Percentiles rank a stretch among this genome's conserved stretches.
Conservation (phyloP, 2,888 invertebrate species). For the Ochropleura plecta region DNA sequence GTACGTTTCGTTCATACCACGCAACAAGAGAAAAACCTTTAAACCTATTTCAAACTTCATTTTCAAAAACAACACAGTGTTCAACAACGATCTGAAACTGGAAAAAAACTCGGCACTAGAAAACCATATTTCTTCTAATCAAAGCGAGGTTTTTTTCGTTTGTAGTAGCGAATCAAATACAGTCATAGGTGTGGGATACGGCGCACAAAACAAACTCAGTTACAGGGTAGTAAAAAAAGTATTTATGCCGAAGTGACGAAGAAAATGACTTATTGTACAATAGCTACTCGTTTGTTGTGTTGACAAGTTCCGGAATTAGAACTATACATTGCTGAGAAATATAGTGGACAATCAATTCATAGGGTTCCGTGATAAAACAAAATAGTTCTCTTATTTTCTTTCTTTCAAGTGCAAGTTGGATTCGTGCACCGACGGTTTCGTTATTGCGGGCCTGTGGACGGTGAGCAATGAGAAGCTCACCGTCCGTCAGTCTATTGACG, state of each 20-base stretch:
- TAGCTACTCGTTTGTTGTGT: constrained; percentile 4
- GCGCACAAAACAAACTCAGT: constrained; percentile 42
- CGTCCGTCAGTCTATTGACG: too few relatives aligned
- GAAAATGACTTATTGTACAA: constrained; percentile 38
- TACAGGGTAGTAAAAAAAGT: constrained; percentile 23
- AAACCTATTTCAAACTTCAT: neutral
- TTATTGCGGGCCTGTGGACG: too few relatives aligned
- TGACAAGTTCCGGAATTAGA: constrained; percentile 1
- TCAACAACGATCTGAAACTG: constrained; percentile 26
- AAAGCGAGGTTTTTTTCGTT: constrained; percentile 42
- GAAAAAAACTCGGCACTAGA: constrained; percentile 7
- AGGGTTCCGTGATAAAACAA: too few relatives aligned
- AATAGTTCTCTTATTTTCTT: too few relatives aligned
- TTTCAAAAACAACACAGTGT: constrained; percentile 15
- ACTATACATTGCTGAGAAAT: neutral
- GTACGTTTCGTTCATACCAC: neutral
- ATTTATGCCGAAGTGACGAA: constrained; percentile 35
- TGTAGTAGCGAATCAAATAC: constrained; percentile 59
- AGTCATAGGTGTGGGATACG: constrained; percentile 57
- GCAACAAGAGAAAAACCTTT: constrained; percentile 1
- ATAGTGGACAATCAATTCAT: neutral
- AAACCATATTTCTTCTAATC: constrained; percentile 46
- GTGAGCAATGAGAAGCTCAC: too few relatives aligned
- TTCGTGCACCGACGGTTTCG: too few relatives aligned
- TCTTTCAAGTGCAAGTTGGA: too few relatives aligned